Evolutionary conservation across 2,113 vertebrate species (phyloP), one percentile per base, ranked within the genome.

Genomic region (Podarcis raffonei): DNA sequence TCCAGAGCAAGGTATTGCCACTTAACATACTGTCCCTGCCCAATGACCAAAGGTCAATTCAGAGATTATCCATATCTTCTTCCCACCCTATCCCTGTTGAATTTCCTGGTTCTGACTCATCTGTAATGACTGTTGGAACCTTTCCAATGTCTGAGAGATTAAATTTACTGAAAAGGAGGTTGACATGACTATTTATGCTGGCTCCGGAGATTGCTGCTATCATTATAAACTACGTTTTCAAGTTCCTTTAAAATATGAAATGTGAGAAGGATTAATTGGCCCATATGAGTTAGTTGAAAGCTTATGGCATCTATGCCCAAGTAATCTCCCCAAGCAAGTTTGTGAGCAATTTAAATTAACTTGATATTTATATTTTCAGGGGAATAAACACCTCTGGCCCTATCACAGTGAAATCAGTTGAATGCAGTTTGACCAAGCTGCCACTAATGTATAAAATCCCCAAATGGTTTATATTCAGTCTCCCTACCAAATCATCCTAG

Each of bases 21-120:
- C 35, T 35, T 65, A 37, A 2, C 22, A 62, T 72, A 22, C 30
- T 75, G 35, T 86, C 89, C 87, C 66, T 90, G 83, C 86, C 93
- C 90, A 91, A 62, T 66, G 87, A 81, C 87, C 89, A 35, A 84
- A 87, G 92, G 91, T 88, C 88, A 53, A 69, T 87, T 91, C 75
- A 78, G 32, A 57, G 89, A 25, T 27, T 69, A 69, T 23, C 6
- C 20, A 69, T 69, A 25, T 69, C 48, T 53, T 53, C 48, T 53
- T 53, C 48, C 48, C 48, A 3, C 48, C 48, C 48, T 62, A 62
- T 15, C 59, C 59, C 18, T 62, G 18, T 15, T 62, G 59, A 20
- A 71, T 71, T 71, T 71, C 30, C 23, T n/a, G 30, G 25, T n/a
- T 71, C 92, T 92, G n/a, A 84, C 71, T 76, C 77, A 37, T 20